Evolutionary conservation across 2,797 vertebrate species (phyloP).

Genomic region (Cossypha dichroa): DNA sequence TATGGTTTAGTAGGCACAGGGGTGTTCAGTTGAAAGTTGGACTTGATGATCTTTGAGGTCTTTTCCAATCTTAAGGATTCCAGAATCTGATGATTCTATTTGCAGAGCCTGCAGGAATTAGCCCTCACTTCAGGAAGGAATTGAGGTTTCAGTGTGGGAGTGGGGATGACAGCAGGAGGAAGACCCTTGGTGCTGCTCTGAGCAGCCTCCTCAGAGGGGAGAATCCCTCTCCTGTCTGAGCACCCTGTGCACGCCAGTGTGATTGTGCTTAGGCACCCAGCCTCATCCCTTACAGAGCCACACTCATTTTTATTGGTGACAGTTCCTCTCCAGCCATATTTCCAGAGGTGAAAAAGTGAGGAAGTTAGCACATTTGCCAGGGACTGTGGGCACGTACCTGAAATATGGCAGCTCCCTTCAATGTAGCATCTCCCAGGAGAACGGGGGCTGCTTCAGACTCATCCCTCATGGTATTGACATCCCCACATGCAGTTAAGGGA

Average conservation of each 20-base stretch:
- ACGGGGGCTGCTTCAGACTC: neutral
- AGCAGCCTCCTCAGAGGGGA: neutral
- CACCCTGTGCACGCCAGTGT: neutral
- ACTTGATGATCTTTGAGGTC: neutral
- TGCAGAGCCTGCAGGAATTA: neutral
- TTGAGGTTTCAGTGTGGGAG: neutral
- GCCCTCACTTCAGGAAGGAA: neutral
- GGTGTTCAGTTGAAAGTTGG: accelerated
- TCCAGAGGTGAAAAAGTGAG: neutral
- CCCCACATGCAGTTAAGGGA: neutral
- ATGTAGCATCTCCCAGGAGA: neutral
- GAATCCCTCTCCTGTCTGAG: neutral
- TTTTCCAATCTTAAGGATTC: neutral
- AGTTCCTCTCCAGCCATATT: neutral
- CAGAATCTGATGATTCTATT: neutral
- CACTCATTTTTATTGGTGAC: neutral
- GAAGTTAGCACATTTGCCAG: neutral
- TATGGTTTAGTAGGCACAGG: neutral
- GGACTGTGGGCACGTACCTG: neutral
- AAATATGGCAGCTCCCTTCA: slow-evolving; percentile 8
- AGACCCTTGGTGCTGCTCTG: accelerated
- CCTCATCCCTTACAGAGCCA: neutral
- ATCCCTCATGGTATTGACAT: neutral
- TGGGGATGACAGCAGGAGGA: neutral
- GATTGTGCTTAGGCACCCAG: neutral